Base-by-base conservation (phyloP, 2,797 vertebrate genomes). In the Danio aesculapii region DNA sequence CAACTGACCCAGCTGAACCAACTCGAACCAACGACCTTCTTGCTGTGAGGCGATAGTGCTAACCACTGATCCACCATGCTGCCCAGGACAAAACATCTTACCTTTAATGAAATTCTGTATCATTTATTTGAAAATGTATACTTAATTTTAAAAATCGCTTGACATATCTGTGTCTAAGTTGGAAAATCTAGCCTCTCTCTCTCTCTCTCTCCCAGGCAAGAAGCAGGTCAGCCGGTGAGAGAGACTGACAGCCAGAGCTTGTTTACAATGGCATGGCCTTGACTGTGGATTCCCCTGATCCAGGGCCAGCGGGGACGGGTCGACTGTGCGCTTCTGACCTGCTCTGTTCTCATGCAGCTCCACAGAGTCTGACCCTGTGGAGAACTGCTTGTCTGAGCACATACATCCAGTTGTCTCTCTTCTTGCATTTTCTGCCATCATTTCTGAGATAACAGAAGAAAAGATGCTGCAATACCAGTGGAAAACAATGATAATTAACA, bases 321-420 rank as follows among this genome's bases (percentile, higher is more conserved):
- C 88, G 89, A 89, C 90, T 92, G 90, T 91, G 91, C 92, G 92
- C 91, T 93, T 92, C 92, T 92, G 94, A 94, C 93, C 87, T 64
- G 92, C 93, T 91, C 93, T 92, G 93, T 93, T 92, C 91, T 94
- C 92, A 93, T 92, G n/a, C 88, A 94, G 91, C 91, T 87, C 90
- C 82, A 81, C 91, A 92, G 90, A 90, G 46, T 90, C 89, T 92
- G 91, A 95, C 93, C 91, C 92, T 86, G 44, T 43, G 52, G 58
- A 43, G 91, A 94, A 89, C 90, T 90, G 94, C 92, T 91, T 93
- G 93, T 92, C 92, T 94, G 91, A 89, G 93, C 89, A 92, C 89
- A 88, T 94, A 91, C 88, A 86, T 90, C 92, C 90, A 92, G 92
- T 93, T 91, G 88, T 92, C 93, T 94, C 88, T 92, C 3, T 3